These are phyloP conservation scores for Diplolepis rosae DNA, from an alignment of 2,888 invertebrate species.

Conservation along the genomic window DNA sequence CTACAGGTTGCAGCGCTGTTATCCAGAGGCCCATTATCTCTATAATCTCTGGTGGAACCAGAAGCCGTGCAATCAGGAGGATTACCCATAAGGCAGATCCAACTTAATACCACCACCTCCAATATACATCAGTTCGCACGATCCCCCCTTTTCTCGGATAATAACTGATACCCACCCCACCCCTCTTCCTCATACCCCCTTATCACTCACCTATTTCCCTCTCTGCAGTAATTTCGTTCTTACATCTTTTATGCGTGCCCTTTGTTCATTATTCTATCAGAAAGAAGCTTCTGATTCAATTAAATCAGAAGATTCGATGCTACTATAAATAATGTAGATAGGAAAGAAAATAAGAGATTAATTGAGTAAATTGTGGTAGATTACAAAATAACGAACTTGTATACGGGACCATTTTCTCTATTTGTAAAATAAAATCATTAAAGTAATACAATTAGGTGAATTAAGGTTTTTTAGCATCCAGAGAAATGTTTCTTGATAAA, in stretches of 20 bases:
- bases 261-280: constrained; percentile 31
- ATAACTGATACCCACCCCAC: constrained; percentile 7
- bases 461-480: too few relatives aligned
- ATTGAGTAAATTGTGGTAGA: background rate
- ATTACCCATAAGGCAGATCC: constrained; percentile 56
- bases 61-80: constrained; percentile 53
- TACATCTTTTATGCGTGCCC: constrained; percentile 26
- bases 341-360: constrained; percentile 27
- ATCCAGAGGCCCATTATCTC: constrained; percentile 53
- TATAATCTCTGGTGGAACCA: constrained; percentile 53
- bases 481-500: too few relatives aligned
- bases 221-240: background rate
- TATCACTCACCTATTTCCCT: constrained; percentile 21
- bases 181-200: constrained; percentile 27
- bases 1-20: constrained; percentile 38
- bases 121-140: constrained; percentile 26
- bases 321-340: background rate
- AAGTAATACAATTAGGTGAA: too few relatives aligned
- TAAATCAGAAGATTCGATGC: constrained; percentile 18
- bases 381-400: background rate
- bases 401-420: too few relatives aligned
- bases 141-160: constrained; percentile 3
- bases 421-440: too few relatives aligned
- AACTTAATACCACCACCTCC: constrained; percentile 11
- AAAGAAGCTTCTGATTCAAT: constrained; percentile 21